Percentiles rank a stretch among this genome's conserved stretches.
Conservation (phyloP, 2,888 invertebrate genomes). For the Lasioglossum pauxillum region DNA sequence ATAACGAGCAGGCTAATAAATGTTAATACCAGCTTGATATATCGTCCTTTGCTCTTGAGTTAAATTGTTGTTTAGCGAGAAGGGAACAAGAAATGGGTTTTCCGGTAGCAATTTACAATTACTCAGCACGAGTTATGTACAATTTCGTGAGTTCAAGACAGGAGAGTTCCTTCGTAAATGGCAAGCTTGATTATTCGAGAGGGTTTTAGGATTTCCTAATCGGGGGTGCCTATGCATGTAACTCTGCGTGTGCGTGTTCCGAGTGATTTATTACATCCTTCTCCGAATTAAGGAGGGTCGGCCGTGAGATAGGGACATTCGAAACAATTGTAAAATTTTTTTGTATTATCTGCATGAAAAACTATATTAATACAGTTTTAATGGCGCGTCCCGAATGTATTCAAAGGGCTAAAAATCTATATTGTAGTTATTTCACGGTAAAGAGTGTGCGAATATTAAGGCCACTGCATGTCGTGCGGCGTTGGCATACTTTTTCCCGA, state of each 20-base stretch:
- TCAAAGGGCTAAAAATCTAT: background rate
- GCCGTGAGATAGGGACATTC: background rate
- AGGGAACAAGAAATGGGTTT: background rate
- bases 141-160: conserved; percentile 15
- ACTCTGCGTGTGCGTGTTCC: conserved; percentile 6
- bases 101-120: conserved; percentile 8
- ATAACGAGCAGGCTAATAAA: background rate
- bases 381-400: background rate
- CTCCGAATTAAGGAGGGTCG: conserved; percentile 8
- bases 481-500: background rate
- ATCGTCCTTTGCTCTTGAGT: background rate
- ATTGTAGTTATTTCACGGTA: background rate
- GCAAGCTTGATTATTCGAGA: conserved; percentile 22
- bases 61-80: background rate
- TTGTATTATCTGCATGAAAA: background rate
- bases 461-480: background rate
- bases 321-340: background rate
- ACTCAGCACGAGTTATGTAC: background rate
- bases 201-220: conserved; percentile 24
- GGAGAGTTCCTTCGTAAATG: conserved; percentile 7
- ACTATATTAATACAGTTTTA: background rate
- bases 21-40: background rate
- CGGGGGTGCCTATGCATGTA: background rate
- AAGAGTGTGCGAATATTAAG: background rate
- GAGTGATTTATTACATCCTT: conserved; percentile 15